Evolutionary conservation across 2,888 invertebrate species (phyloP), one percentile per base, ranked within the genome.

Genomic region (Thymelicus acteon): DNA sequence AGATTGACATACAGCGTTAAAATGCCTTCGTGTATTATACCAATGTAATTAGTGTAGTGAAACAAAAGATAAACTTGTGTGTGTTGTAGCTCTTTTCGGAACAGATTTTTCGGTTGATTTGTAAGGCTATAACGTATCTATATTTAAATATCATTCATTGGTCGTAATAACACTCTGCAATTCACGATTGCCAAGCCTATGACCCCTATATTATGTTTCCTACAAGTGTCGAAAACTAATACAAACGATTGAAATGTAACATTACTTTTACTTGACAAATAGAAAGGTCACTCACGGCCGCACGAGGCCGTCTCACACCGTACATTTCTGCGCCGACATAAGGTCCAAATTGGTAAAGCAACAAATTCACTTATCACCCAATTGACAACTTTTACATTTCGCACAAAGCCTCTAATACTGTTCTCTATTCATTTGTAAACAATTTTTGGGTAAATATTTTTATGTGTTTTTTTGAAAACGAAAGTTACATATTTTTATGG

Each of bases 221-320:
- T 7, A 37, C 19, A 48, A 37, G 6, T 49, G 5, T 40, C 10
- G 24, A 61, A 52, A 67, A 52, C 68, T 60, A 67, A 31, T 63
- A 37, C 48, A 48, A 40, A 63, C 52, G 48, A 62, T 67, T 69
- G 65, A 84, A 80, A 80, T 83, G 77, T 83, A 83, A 82, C 85
- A 83, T 72, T 73, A 89, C 89, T 89, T 88, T 90, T 89, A 89
- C 90, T 89, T 80, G 67, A 76, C 80, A 88, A 90, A 90, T 85
- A 89, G 84, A 88, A 85, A 87, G 79, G 72, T 70, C 63, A 69
- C 57, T 31, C 31, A 2, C 13, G 57, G 13, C 47, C 19, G 40
- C n/a, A 44, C 31, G 39, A 19, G 39, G 10, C 40, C 52, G 19
- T 24, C 13, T 0, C 7, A n/a, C 12, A 44, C 13, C 40, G 39